Conservation (phyloP, 1,140 invertebrate genomes). For the Drosophila punjabiensis region DNA sequence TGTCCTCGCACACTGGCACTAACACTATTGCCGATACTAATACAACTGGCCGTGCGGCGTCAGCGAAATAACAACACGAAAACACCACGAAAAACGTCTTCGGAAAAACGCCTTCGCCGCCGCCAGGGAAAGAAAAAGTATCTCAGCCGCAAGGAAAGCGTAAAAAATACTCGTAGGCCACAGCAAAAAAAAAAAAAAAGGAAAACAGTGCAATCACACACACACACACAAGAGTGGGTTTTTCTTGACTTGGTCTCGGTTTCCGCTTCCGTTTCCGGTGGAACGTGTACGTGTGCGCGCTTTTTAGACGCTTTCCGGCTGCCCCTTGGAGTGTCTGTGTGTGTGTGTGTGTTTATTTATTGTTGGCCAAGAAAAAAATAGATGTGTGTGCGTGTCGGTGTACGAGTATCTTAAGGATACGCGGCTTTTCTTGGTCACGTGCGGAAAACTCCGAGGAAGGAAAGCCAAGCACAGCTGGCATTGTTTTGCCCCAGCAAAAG, state of each 20-base stretch:
- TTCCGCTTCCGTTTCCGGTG: slow-evolving; percentile 66
- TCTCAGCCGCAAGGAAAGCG: slow-evolving; percentile 42
- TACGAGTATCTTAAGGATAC: slow-evolving; percentile 66
- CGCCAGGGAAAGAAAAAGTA: slow-evolving; percentile 67
- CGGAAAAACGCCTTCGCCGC: slow-evolving; percentile 50
- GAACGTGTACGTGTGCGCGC: slow-evolving; percentile 70
- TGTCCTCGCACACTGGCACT: slow-evolving; percentile 36
- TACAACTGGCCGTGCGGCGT: slow-evolving; percentile 14
- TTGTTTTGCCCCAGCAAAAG: slow-evolving; percentile 63
- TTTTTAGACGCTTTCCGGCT: slow-evolving; percentile 62
- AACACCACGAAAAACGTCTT: slow-evolving; percentile 66
- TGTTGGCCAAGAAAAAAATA: slow-evolving; percentile 54
- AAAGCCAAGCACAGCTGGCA: slow-evolving; percentile 64
- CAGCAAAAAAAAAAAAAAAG: slow-evolving; percentile 15
- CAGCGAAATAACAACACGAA: slow-evolving; percentile 49
- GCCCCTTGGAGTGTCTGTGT: slow-evolving; percentile 36
- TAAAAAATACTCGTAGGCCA: slow-evolving; percentile 33
- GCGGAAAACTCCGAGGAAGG: slow-evolving; percentile 58
- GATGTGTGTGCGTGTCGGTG: slow-evolving; percentile 37
- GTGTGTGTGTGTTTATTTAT: slow-evolving; percentile 74
- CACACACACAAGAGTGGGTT: slow-evolving; percentile 50
- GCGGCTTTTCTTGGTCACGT: slow-evolving; percentile 65
- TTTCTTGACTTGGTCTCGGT: slow-evolving; percentile 68
- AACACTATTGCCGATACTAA: slow-evolving; percentile 11
- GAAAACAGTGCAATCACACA: slow-evolving; percentile 42